Percentiles rank a stretch among this genome's conserved stretches.
phyloP scores from a whole-genome alignment of 2,797 vertebrate species.

The Lindbergichthys nudifrons region DNA sequence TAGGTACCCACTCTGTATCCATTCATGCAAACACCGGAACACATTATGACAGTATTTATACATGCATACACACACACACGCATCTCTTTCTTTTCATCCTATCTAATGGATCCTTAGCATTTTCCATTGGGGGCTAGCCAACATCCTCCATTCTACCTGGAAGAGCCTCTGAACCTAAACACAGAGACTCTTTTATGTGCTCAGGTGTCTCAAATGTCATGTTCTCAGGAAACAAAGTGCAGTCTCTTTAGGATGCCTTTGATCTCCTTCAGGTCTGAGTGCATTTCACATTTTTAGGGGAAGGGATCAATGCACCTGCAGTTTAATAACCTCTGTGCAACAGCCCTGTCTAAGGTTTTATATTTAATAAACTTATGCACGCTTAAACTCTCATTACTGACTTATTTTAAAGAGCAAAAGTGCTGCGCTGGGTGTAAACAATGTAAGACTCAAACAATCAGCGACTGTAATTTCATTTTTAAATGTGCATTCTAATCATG shows the following conservation, averaged over 20 bases:
- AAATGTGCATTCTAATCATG: no score
- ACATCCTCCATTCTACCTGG: slow-evolving; percentile 57
- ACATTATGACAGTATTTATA: slow-evolving; percentile 72
- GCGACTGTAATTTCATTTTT: no score
- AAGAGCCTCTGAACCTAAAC: slow-evolving; percentile 59
- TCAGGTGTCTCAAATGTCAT: slow-evolving; percentile 68
- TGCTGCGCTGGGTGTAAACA: not conserved
- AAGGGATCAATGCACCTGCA: slow-evolving; percentile 44
- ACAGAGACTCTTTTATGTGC: slow-evolving; percentile 68
- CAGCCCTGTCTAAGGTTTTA: slow-evolving; percentile 12
- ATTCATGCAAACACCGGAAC: slow-evolving; percentile 69
- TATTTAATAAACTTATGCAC: slow-evolving; percentile 2
- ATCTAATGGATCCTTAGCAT: slow-evolving; percentile 53
- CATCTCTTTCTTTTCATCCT: slow-evolving; percentile 45
- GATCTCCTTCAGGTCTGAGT: slow-evolving; percentile 36
- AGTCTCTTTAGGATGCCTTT: slow-evolving; percentile 58
- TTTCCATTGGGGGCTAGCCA: slow-evolving; percentile 69
- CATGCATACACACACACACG: slow-evolving; percentile 23
- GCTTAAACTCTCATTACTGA: not conserved
- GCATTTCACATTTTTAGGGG: not conserved
- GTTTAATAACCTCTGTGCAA: slow-evolving; percentile 24
- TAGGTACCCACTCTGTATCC: slow-evolving; percentile 43
- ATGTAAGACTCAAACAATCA: no score
- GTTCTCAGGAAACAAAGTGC: slow-evolving; percentile 65
- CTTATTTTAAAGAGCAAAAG: not conserved